A percentile compares a stretch with the other conserved stretches of the same genome.
phyloP scores from a whole-genome alignment of 2,888 invertebrate species.

The Electrophaes corylata region DNA sequence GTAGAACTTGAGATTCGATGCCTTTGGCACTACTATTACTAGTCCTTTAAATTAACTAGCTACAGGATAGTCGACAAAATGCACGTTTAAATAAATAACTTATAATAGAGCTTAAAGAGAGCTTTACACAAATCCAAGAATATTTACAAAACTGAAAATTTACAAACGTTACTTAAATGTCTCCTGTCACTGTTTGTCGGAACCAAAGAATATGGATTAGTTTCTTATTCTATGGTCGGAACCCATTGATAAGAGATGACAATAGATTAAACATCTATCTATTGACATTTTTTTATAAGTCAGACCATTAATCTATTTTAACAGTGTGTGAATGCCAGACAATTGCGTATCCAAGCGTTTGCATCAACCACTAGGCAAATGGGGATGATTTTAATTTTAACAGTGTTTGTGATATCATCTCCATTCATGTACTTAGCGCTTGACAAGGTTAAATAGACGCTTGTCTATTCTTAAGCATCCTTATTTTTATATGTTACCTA shows the following conservation, averaged over 20 bases:
- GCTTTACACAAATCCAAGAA: slow-evolving; percentile 58
- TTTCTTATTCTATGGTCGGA: no score
- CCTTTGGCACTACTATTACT: slow-evolving; percentile 77
- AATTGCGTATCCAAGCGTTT: background rate
- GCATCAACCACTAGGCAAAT: background rate
- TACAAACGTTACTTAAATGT: no score
- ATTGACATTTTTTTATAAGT: no score
- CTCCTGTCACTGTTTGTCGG: no score
- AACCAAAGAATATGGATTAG: no score
- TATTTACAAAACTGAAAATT: slow-evolving; percentile 34
- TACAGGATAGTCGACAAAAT: slow-evolving; percentile 37
- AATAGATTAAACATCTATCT: no score
- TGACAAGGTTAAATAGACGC: background rate
- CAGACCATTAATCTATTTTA: slow-evolving; percentile 6
- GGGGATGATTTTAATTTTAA: background rate
- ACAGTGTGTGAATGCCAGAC: background rate
- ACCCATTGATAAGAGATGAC: no score
- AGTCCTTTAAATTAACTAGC: slow-evolving; percentile 38
- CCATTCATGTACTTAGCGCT: background rate
- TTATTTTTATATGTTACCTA: no score
- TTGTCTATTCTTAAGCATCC: background rate
- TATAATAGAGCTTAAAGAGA: slow-evolving; percentile 50
- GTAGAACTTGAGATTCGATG: slow-evolving; percentile 70
- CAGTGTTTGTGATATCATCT: background rate
- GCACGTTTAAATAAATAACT: slow-evolving; percentile 30